Base-by-base conservation (phyloP, 2,888 invertebrate species). In the Drosophila melanocephala region DNA sequence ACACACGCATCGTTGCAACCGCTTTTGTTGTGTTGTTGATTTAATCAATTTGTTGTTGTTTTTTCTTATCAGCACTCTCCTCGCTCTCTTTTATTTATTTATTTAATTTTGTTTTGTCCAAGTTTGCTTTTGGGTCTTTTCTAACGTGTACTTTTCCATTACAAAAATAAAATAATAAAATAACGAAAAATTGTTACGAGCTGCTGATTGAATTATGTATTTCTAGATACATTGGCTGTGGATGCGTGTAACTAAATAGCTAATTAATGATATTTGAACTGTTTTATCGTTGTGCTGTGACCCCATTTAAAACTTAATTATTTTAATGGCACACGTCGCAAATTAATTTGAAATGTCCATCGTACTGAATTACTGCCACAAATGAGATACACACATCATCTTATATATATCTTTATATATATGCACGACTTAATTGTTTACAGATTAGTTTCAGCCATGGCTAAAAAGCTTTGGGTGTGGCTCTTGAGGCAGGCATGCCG, bases 381-480 rank as follows among this genome's bases (percentile, higher is more conserved):
- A 52, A 32, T 50, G 62, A 28, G 42, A 72, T 68, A 61, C 19
- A 50, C 57, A 56, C 61, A 63, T 51, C 28, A 30, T 9, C 30
- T n/a, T 58, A 32, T 14, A 37, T 58, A 62, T 66, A 84, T 70
- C 64, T 22, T 26, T 14, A 51, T 32, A 44, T 32, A 37, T 28
- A 30, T 39, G 37, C 42, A 52, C 67, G 70, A 58, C 86, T 73
- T 85, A 88, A 85, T 85, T 85, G 90, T 75, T 83, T 83, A 80
- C 83, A 88, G 85, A 85, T 85, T 88, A 88, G 83, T 83, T 90
- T 85, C 86, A 84, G 52, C 58, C 56, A 60, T 58, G 64, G 47
- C 16, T 47, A 35, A 44, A 42, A 10, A 32, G 64, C 56, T 22
- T 59, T 74, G 89, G 85, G 90, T 86, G 90, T 83, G 90, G 78